phyloP scores from a whole-genome alignment of 2,113 vertebrate genomes.

The Connochaetes taurinus region DNA sequence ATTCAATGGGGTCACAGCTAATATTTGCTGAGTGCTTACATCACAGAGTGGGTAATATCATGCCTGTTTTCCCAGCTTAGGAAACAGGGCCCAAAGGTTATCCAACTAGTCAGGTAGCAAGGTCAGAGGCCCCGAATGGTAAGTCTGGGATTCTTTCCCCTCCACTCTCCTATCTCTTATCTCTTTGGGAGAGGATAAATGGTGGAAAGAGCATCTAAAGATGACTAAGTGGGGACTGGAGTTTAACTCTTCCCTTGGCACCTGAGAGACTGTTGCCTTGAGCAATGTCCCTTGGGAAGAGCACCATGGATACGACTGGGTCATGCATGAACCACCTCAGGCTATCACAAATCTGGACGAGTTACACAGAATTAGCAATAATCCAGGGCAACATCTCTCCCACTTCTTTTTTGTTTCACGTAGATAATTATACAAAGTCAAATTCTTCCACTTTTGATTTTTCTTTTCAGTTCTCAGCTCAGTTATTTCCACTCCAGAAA shows the following conservation, averaged over 20 bases:
- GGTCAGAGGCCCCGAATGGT: neutral
- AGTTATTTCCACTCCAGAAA: neutral
- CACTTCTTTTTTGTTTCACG: neutral
- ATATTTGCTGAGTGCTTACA: neutral
- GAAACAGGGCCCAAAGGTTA: neutral
- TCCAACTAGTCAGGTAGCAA: neutral
- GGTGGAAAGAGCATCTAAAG: neutral
- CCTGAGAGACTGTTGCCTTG: neutral
- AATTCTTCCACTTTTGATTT: neutral
- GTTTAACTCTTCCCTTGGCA: neutral
- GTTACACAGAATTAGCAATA: neutral
- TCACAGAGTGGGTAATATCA: neutral
- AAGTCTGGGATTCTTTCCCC: neutral
- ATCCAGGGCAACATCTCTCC: neutral
- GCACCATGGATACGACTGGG: neutral
- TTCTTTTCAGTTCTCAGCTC: neutral
- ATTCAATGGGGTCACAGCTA: neutral
- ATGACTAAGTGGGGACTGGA: neutral
- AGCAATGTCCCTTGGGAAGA: neutral
- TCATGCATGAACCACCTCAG: neutral
- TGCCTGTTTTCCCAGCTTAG: neutral
- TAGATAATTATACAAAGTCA: neutral
- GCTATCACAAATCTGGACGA: neutral
- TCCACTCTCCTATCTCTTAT: neutral
- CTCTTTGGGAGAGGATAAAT: neutral